phyloP scores from a whole-genome alignment of 2,797 vertebrate species.

The Neosilurus mollespiculum region DNA sequence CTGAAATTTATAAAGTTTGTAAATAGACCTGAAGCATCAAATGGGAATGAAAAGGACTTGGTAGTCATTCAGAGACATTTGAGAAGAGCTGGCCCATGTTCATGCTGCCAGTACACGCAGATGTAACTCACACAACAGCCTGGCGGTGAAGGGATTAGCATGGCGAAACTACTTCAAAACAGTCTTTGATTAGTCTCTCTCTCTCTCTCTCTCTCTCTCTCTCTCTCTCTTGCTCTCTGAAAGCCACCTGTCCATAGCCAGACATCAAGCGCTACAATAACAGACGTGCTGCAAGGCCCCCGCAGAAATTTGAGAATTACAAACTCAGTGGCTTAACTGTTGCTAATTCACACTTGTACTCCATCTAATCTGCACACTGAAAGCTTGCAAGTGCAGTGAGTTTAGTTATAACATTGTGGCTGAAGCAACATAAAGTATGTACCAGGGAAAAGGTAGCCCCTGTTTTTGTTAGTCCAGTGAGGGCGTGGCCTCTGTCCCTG shows the following conservation, averaged over 20 bases:
- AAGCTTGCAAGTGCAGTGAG: neutral
- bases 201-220: neutral
- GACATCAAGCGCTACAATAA: conserved; percentile 14
- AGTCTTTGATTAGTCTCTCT: conserved; percentile 5
- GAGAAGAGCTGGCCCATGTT: neutral
- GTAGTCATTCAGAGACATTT: neutral
- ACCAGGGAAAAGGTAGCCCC: neutral
- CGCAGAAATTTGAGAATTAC: conserved; percentile 3
- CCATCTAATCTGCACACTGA: neutral
- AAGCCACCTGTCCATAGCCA: conserved; percentile 18
- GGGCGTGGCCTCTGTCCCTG: neutral
- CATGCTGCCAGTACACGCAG: neutral
- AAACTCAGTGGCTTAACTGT: neutral
- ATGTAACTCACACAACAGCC: neutral
- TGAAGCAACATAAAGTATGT: neutral
- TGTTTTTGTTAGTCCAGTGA: neutral
- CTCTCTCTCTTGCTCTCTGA: neutral
- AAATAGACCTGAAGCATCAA: neutral
- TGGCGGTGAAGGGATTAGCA: conserved; percentile 5
- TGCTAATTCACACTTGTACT: neutral
- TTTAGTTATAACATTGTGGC: neutral
- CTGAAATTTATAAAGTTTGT: neutral
- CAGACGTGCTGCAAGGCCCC: conserved; percentile 11
- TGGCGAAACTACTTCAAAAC: conserved; percentile 24
- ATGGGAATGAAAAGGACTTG: neutral